phyloP scores from a whole-genome alignment of 2,113 vertebrate genomes.

The Pterocles gutturalis region DNA sequence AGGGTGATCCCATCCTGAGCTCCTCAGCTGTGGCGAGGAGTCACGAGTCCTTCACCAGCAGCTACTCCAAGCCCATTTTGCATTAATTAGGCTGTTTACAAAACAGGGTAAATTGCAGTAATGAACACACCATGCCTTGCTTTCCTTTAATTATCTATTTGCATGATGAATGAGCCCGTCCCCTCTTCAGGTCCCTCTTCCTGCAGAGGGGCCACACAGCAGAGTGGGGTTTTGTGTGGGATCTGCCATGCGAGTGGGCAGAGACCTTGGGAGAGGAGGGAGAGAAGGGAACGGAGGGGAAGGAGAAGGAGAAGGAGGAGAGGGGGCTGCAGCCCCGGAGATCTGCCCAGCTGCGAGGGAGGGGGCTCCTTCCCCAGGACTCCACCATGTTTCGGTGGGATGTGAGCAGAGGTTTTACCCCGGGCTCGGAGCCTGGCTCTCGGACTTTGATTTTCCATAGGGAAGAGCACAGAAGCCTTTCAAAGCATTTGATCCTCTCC shows the following conservation, averaged over 20 bases:
- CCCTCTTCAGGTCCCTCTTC: background rate
- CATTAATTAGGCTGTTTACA: slow-evolving; percentile 65
- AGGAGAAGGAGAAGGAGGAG: background rate
- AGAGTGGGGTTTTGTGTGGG: background rate
- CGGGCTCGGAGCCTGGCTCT: fast-evolving
- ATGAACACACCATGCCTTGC: background rate
- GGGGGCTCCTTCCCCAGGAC: background rate
- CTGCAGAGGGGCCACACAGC: background rate
- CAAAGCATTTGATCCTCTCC: background rate
- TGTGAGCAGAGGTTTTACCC: background rate
- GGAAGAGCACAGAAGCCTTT: background rate
- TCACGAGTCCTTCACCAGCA: slow-evolving; percentile 27
- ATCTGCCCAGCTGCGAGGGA: fast-evolving
- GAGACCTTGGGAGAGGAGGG: background rate
- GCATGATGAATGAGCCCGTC: background rate
- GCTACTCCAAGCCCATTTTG: slow-evolving; percentile 45
- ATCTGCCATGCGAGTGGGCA: background rate
- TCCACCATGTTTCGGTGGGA: background rate
- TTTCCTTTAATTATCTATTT: slow-evolving; percentile 57
- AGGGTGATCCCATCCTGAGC: slow-evolving; percentile 30
- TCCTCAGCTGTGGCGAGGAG: background rate
- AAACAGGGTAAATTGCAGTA: slow-evolving; percentile 52
- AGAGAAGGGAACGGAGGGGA: background rate
- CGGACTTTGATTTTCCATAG: background rate
- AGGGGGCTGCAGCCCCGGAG: background rate